Conservation (phyloP, 2,113 vertebrate species). For the Toxotes chatareus region DNA sequence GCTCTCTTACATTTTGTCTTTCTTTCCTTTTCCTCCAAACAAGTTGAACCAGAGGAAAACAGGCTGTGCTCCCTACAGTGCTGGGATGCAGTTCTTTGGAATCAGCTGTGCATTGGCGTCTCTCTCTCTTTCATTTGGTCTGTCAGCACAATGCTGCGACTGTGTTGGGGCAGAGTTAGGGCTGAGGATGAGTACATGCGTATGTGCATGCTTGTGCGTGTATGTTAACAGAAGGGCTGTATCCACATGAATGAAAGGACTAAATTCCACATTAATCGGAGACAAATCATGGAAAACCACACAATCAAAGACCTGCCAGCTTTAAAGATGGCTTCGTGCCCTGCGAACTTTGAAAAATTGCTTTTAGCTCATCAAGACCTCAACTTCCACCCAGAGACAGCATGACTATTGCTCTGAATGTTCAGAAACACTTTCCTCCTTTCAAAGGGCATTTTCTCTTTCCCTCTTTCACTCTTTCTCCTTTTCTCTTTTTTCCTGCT, state of each 20-base stretch:
- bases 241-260: slow-evolving; percentile 61
- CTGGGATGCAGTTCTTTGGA: slow-evolving; percentile 27
- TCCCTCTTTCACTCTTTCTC: background rate
- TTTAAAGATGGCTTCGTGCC: slow-evolving; percentile 59
- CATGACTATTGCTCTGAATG: slow-evolving; percentile 38
- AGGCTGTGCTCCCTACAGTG: slow-evolving; percentile 20
- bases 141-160: slow-evolving; percentile 49
- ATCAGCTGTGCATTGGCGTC: slow-evolving; percentile 36
- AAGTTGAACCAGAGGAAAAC: slow-evolving; percentile 44
- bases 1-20: slow-evolving; percentile 29
- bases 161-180: slow-evolving; percentile 22
- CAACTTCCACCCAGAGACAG: slow-evolving; percentile 54
- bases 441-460: slow-evolving; percentile 49
- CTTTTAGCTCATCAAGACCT: slow-evolving; percentile 53
- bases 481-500: background rate
- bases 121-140: slow-evolving; percentile 29
- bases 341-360: slow-evolving; percentile 51
- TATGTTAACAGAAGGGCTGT: slow-evolving; percentile 3
- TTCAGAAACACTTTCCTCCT: slow-evolving; percentile 45
- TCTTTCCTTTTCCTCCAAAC: slow-evolving; percentile 32
- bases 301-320: slow-evolving; percentile 74
- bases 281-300: slow-evolving; percentile 71
- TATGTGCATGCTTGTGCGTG: slow-evolving; percentile 13
- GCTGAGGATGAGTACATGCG: slow-evolving; percentile 10
- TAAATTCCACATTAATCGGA: slow-evolving; percentile 74